These are phyloP conservation scores for Phengaris alcon DNA, from an alignment of 2,888 invertebrate genomes.

Conservation along the genomic window DNA sequence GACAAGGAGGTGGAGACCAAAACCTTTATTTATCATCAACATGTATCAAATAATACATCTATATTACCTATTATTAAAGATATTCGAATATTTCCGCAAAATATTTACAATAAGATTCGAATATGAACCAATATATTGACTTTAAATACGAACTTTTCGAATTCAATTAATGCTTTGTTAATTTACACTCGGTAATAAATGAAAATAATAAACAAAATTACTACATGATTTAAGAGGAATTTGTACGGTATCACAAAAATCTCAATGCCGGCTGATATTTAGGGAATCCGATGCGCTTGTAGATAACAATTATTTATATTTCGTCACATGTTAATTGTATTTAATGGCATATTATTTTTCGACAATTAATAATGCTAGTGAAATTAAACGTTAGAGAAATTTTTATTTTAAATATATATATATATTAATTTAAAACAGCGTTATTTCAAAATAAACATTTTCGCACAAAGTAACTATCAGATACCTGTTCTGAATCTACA, in stretches of 20 bases:
- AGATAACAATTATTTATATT: not conserved
- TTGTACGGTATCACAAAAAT: conserved; percentile 20
- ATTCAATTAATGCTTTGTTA: not conserved
- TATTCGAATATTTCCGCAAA: not conserved
- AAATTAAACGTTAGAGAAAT: too few relatives aligned
- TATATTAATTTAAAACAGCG: not conserved
- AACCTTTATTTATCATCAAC: not conserved
- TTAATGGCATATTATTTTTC: not conserved
- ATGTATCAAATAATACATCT: not conserved
- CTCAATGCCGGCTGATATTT: not conserved
- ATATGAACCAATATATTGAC: not conserved
- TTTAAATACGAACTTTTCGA: not conserved
- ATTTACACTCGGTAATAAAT: not conserved
- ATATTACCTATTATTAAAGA: not conserved
- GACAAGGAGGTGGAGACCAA: conserved; percentile 70
- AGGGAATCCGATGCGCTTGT: not conserved
- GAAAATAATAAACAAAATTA: not conserved
- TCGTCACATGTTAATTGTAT: not conserved
- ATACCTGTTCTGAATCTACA: conserved; percentile 7
- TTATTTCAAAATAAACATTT: not conserved
- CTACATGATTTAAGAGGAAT: conserved; percentile 10
- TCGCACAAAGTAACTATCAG: not conserved
- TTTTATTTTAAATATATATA: too few relatives aligned
- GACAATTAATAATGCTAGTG: not conserved
- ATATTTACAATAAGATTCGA: not conserved